phyloP scores from a whole-genome alignment of 2,797 vertebrate species.

The Coluber constrictor region DNA sequence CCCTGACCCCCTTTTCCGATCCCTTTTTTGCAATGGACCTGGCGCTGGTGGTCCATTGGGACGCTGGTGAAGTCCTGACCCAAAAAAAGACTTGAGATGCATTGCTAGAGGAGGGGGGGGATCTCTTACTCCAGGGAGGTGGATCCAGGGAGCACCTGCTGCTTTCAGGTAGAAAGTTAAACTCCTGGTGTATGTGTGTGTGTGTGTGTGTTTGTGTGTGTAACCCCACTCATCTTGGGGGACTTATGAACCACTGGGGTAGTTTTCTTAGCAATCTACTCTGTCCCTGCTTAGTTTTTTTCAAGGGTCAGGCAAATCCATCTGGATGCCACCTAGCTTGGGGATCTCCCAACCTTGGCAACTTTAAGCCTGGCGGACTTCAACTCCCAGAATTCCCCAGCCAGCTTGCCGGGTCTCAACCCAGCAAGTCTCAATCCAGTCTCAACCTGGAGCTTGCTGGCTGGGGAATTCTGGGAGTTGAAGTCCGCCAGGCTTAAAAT shows the following conservation, averaged over 20 bases:
- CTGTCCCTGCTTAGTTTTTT: not conserved
- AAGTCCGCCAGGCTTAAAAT: too few relatives aligned
- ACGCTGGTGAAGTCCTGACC: conserved; percentile 10
- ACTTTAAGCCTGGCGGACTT: too few relatives aligned
- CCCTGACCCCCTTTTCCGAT: not conserved
- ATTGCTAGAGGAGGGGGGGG: not conserved
- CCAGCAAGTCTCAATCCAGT: too few relatives aligned
- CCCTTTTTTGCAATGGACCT: not conserved
- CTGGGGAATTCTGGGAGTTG: too few relatives aligned
- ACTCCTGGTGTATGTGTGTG: not conserved
- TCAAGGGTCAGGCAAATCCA: not conserved
- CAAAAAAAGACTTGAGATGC: not conserved
- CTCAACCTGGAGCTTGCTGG: too few relatives aligned
- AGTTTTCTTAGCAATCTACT: not conserved
- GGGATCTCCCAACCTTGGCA: too few relatives aligned
- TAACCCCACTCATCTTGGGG: not conserved
- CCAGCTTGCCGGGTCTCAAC: too few relatives aligned
- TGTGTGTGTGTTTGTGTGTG: too few relatives aligned
- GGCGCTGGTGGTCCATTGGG: not conserved
- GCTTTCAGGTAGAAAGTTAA: not conserved
- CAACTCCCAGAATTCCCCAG: too few relatives aligned
- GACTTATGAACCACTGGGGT: not conserved
- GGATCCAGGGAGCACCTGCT: not conserved
- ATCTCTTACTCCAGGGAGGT: too few relatives aligned
- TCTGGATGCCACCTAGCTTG: not conserved